Base-by-base conservation (phyloP, 2,797 vertebrate species). In the Poeciliopsis presidionis region DNA sequence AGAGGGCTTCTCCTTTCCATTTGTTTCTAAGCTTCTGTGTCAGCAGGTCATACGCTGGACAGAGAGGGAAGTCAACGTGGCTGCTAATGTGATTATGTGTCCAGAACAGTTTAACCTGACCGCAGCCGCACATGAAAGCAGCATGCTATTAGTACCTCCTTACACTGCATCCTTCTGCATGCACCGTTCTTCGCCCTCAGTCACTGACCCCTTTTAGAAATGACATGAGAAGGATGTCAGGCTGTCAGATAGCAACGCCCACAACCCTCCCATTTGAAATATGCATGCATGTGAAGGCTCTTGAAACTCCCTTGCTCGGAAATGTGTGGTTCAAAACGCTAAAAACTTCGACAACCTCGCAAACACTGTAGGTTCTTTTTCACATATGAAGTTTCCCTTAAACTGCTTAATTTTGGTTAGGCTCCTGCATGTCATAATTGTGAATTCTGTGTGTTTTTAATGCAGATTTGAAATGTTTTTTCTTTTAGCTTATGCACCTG, bases 211-310 rank as follows among this genome's bases (percentile, higher is more conserved):
- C 77, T 84, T 87, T 88, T 81, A 86, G 79, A 84, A 76, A 65
- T 74, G 79, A 85, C 86, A 88, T 70, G 76, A 88, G 86, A 89
- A 86, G 77, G 83, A 91, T 84, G 85, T 72, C 84, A 78, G 75
- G 25, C 67, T 3, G 25, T 70, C 41, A 28, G 16, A 45, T 28
- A 71, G 12, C 14, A 46, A 30, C 67, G 28, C 22, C 43, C 67
- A 16, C 67, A 8, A 46, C n/a, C 3, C 67, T 71, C 41, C 43
- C n/a, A 4, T 30, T 71, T 71, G 67, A 71, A 71, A 16, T 71
- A 67, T 18, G 14, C 14, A 11, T 41, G 63, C 18, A 43, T 4
- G n/a, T 45, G 25, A 45, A 28, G 67, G 25, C 43, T 70, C 41
- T 70, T 46, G 7, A 71, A 30, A 71, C 67, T 46, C 67, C 67